phyloP scores from a whole-genome alignment of 2,888 invertebrate genomes.

The Quadriops clusia region DNA sequence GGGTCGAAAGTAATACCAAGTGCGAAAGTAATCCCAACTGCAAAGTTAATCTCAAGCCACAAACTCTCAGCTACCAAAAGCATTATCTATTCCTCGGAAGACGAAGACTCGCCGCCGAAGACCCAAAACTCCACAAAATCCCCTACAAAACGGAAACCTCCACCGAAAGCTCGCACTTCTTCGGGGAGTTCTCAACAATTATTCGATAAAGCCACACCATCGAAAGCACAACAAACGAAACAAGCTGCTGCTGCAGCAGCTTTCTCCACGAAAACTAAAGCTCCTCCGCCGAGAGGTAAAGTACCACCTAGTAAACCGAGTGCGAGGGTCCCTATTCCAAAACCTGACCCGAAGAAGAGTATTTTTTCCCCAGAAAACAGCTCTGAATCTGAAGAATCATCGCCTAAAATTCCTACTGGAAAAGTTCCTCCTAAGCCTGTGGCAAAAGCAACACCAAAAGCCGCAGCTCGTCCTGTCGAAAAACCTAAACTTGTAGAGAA shows the following conservation, averaged over 20 bases:
- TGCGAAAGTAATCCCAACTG: too few relatives aligned
- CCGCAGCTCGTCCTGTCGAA: conserved; percentile 29
- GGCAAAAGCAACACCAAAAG: conserved; percentile 35
- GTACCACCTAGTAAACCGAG: too few relatives aligned
- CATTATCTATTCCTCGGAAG: conserved; percentile 11
- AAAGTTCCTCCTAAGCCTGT: conserved; percentile 32
- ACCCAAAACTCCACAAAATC: conserved; percentile 15
- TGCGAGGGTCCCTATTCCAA: too few relatives aligned
- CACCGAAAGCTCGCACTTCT: conserved; percentile 7
- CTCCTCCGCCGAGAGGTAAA: not conserved
- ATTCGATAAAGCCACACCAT: too few relatives aligned
- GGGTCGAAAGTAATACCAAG: too few relatives aligned
- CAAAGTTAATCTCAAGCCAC: conserved; percentile 6
- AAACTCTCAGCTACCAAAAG: conserved; percentile 11
- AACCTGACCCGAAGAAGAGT: conserved; percentile 66
- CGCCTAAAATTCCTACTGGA: conserved; percentile 35
- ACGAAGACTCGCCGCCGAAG: conserved; percentile 18
- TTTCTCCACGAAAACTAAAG: conserved; percentile 4
- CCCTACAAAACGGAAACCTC: conserved; percentile 7
- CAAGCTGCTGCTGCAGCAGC: too few relatives aligned
- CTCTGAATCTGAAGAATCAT: conserved; percentile 46
- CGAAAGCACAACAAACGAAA: too few relatives aligned
- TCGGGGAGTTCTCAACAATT: too few relatives aligned
- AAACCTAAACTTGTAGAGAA: conserved; percentile 40
- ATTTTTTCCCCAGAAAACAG: conserved; percentile 74